Evolutionary conservation across 2,888 invertebrate species (phyloP), one percentile per base, ranked within the genome.

Genomic region (Watsonalla binaria): DNA sequence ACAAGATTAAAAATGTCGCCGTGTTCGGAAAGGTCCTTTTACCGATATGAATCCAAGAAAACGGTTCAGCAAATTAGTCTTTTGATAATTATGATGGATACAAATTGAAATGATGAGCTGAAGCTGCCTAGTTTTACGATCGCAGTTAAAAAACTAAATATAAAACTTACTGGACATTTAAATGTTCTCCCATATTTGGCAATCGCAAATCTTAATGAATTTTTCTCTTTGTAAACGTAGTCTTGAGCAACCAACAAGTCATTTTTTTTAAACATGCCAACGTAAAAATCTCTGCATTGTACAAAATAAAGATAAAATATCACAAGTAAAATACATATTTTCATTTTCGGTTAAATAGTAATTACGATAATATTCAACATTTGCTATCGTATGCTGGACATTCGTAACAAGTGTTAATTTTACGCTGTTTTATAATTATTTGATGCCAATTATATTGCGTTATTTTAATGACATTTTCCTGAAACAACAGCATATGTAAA

Each of bases 241-340:
- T 88, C 88, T 55, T 84, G 80, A 0, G 82, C 83, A 0, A 86
- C 82, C 11, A 88, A 65, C 5, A 74, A 66, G 54, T 88, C 86
- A 51, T 85, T 78, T n/a, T 60, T 73, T 37, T 72, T 80, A 53
- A 86, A 88, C 82, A 86, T 81, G 2, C 88, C 88, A 0, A 80
- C 61, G 47, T 84, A 82, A 54, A 76, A 85, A 65, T 86, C 84
- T 57, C 81, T 75, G 58, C 78, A 75, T 34, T 57, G 46, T 24
- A 64, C 61, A 11, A 61, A 51, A 47, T 68, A 51, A 5, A 65
- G 48, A 4, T 61, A 59, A 51, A 63, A 54, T 35, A 61, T 35
- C 33, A 74, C 51, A 55, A 53, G 15, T 6, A 67, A 61, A 50
- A 52, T 35, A n/a, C 0, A 33, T 45, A 9, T 35, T 54, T 49